Evolutionary conservation across 2,888 invertebrate genomes (phyloP).

Genomic region (Agapetus fuscipes): DNA sequence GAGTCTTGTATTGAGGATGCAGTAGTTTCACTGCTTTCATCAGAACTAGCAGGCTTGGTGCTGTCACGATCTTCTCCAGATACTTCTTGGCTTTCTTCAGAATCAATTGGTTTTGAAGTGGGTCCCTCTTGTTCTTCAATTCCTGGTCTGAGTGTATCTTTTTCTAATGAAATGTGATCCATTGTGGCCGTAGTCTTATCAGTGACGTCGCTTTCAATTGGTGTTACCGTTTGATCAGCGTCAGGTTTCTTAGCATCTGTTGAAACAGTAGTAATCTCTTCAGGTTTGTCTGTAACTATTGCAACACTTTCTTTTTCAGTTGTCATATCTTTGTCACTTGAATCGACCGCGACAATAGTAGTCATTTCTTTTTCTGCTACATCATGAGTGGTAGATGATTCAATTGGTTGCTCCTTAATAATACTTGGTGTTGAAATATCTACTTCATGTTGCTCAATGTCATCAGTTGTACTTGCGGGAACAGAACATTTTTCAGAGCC

Average conservation of each 20-base stretch:
- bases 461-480: no score
- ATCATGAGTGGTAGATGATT: no score
- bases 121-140: neutral
- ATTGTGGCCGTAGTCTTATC: neutral
- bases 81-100: constrained; percentile 13
- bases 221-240: neutral
- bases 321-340: constrained; percentile 2
- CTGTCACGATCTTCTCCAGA: constrained; percentile 12
- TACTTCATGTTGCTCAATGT: no score
- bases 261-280: neutral
- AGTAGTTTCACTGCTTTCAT: constrained; percentile 16
- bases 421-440: no score
- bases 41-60: neutral
- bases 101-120: constrained; percentile 2
- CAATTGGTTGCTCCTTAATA: no score
- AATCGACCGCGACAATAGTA: constrained; percentile 8
- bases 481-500: constrained; percentile 3
- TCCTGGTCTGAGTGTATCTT: neutral
- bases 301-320: constrained; percentile 15
- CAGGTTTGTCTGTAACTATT: constrained; percentile 2
- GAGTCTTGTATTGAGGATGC: constrained; percentile 15
- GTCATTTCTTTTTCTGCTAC: no score
- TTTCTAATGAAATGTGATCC: neutral
- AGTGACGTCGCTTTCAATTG: no score
- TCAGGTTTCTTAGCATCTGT: neutral